A percentile compares a stretch with the other conserved stretches of the same genome.
Conservation (phyloP, 2,888 invertebrate genomes). For the Papilio gigon region DNA sequence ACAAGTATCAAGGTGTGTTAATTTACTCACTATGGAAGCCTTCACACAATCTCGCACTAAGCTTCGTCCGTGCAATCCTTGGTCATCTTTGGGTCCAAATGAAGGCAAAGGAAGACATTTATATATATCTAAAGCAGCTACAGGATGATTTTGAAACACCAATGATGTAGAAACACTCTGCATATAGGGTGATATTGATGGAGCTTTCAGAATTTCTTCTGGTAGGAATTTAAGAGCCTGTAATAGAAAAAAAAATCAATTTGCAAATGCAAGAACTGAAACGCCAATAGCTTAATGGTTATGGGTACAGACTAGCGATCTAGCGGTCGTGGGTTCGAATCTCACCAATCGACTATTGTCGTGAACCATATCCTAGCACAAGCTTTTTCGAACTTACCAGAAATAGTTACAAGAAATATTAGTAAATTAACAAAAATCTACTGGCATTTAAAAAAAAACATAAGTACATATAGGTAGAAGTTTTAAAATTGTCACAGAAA, state of each 20-base stretch:
- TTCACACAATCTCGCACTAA: slow-evolving; percentile 83
- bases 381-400: too few relatives aligned
- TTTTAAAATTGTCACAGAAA: too few relatives aligned
- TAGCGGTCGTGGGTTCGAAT: too few relatives aligned
- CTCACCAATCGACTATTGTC: too few relatives aligned
- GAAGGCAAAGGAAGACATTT: slow-evolving; percentile 73
- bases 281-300: too few relatives aligned
- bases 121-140: slow-evolving; percentile 78
- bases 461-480: too few relatives aligned
- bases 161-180: slow-evolving; percentile 79
- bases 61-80: slow-evolving; percentile 80
- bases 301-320: too few relatives aligned
- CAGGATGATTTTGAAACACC: slow-evolving; percentile 74
- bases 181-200: slow-evolving; percentile 75
- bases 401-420: too few relatives aligned
- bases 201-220: slow-evolving; percentile 55
- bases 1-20: neutral
- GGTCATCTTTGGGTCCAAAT: slow-evolving; percentile 77
- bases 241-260: slow-evolving; percentile 44
- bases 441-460: too few relatives aligned
- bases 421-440: too few relatives aligned
- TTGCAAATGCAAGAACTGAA: neutral
- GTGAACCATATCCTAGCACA: too few relatives aligned
- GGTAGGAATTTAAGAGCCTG: slow-evolving; percentile 69
- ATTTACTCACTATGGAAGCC: slow-evolving; percentile 68